Base-by-base conservation (phyloP, 2,888 invertebrate genomes). In the Carpatolechia fugitivella region DNA sequence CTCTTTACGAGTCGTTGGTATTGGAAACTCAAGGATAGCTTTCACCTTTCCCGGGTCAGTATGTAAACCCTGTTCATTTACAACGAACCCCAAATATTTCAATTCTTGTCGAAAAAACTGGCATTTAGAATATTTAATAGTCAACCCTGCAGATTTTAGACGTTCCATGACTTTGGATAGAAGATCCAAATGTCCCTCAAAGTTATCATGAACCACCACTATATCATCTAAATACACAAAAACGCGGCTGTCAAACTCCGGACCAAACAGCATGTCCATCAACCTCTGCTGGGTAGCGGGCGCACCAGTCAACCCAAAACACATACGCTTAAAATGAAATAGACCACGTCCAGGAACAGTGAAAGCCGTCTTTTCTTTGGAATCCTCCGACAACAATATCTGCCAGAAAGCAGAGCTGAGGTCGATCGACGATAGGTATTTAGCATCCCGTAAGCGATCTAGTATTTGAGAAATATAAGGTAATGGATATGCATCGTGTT, bases 401-500 rank as follows among this genome's bases (percentile, higher is more conserved):
- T 57, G 57, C 51, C 48, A 55, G 11, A 52, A 57, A 0, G 52
- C 52, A 4, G 52, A 11, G 6, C 51, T 54, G 3, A 57, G 29
- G 16, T 57, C 54, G n/a, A 55, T 11, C 10, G 44, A 52, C 6
- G 50, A 31, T n/a, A 58, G 33, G 30, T 44, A 58, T 6, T 41
- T 52, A 4, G 46, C 46, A 10, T 24, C 11, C 13, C 46, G 1
- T 1, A 46, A 13, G 3, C 20, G 20, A 52, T 54, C 18, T 14
- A 57, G 7, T 13, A 57, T 54, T 10, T 16, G 3, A 31, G n/a
- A 14, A 2, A 57, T 50, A 24, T 53, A 49, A n/a, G 57, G 57
- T 1, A 57, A 14, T 6, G 55, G 55, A 31, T 57, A 57, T 7
- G 57, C 50, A 46, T 57, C 57, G 11, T 29, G 41, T 20, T 57